Evolutionary conservation across 2,888 invertebrate genomes (phyloP), one percentile per base, ranked within the genome.

Genomic region (Eulithis prunata): DNA sequence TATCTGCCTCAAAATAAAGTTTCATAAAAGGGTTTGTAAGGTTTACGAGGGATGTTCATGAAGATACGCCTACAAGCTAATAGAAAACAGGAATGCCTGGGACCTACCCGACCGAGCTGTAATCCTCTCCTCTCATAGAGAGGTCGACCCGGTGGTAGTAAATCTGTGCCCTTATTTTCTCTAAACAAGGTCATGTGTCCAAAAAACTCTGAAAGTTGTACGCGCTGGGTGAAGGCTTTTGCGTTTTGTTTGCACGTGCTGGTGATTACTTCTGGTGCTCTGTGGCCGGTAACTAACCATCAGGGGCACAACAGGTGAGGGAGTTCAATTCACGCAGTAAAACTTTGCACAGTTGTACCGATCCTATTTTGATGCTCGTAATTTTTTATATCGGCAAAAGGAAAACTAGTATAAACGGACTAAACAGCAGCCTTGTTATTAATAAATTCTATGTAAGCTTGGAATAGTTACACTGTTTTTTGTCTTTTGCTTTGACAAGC

Each of bases 141-240:
- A 64, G 53, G 64, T 59, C 47, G 14, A 57, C 61, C 47, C 49
- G 21, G 46, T 38, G 13, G 46, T 54, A 54, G 59, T 56, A 67
- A 67, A 56, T 63, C 62, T 53, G 51, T 67, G 59, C 43, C 43
- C 66, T 49, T 47, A 38, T 57, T 60, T 63, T 53, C 53, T 28
- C 43, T 51, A 56, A 57, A 57, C 51, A 62, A 62, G 52, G 62
- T 38, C 53, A 54, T 59, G 52, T 52, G 6, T 8, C 41, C 21
- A 54, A 55, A 47, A 41, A 10, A 41, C 8, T 10, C 41, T 32
- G 41, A 10, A 41, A 41, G 41, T 11, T 41, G 41, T 41, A 41
- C 41, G 41, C 41, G 32, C 32, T 32, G 41, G 41, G 41, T 41
- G 4, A 3, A 41, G 41, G 10, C 41, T 45, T 45, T 45, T 45